Conservation (phyloP, 2,113 vertebrate genomes). For the Machaerirhynchus nigripectus region DNA sequence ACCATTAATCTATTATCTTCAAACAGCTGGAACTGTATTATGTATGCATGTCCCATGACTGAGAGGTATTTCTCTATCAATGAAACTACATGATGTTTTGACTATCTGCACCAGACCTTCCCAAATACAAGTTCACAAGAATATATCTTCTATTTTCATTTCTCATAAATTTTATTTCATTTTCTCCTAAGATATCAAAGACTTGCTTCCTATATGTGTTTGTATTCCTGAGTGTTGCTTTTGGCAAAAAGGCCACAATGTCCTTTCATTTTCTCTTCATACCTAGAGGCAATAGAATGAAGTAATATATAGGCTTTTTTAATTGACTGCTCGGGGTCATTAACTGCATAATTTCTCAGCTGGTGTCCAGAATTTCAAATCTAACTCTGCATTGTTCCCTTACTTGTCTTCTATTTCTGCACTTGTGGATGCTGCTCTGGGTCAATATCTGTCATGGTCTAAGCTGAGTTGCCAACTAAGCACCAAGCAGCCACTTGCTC, state of each 20-base stretch:
- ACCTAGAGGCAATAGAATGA: not conserved
- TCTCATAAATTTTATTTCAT: not conserved
- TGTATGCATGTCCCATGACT: fast-evolving
- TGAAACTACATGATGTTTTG: not conserved
- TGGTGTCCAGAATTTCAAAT: not conserved
- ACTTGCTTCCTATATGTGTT: not conserved
- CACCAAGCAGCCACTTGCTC: fast-evolving
- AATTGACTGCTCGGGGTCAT: not conserved
- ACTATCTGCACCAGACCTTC: not conserved
- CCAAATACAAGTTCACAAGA: not conserved
- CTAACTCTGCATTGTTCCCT: not conserved
- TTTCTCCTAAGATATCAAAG: not conserved
- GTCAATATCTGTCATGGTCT: not conserved
- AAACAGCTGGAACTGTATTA: not conserved
- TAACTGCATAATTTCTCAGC: not conserved
- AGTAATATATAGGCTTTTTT: not conserved
- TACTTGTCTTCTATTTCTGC: not conserved
- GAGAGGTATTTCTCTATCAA: not conserved
- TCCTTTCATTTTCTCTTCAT: not conserved
- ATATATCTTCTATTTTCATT: not conserved
- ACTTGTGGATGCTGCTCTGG: not conserved
- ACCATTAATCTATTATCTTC: not conserved
- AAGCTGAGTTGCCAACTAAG: not conserved
- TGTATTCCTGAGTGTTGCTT: not conserved
- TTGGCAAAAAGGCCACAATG: not conserved